A percentile compares a stretch with the other conserved stretches of the same genome.
Evolutionary conservation across 2,888 invertebrate species (phyloP).

Genomic region (Temnothorax ravouxi): DNA sequence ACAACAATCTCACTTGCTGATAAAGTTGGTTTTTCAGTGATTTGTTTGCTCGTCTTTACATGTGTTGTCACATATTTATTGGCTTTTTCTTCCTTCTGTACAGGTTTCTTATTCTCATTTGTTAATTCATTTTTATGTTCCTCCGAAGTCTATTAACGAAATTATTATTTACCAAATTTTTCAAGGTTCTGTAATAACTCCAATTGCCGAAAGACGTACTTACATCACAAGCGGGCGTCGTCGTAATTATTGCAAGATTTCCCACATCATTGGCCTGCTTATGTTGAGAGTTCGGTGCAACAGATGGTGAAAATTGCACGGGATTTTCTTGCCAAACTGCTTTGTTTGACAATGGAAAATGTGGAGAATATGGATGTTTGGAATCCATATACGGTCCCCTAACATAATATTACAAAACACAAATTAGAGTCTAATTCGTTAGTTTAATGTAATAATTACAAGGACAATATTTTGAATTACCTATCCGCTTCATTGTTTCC

Average conservation of each 20-base stretch:
- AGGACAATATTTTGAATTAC: slow-evolving; percentile 60
- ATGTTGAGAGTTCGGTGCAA: slow-evolving; percentile 69
- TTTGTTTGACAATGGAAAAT: slow-evolving; percentile 77
- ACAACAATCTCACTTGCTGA: slow-evolving; percentile 33
- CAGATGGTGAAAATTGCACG: slow-evolving; percentile 72
- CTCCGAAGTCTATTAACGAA: slow-evolving; percentile 57
- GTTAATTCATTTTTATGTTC: slow-evolving; percentile 59
- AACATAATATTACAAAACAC: slow-evolving; percentile 31
- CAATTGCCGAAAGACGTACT: slow-evolving; percentile 29
- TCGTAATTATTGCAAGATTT: slow-evolving; percentile 70
- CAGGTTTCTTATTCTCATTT: slow-evolving; percentile 49
- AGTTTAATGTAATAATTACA: slow-evolving; percentile 3
- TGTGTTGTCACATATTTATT: slow-evolving; percentile 31
- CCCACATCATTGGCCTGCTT: slow-evolving; percentile 65
- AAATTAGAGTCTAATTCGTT: neutral
- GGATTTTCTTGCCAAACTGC: slow-evolving; percentile 79
- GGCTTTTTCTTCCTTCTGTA: slow-evolving; percentile 38
- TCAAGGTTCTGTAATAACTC: neutral
- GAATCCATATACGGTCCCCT: slow-evolving; percentile 60
- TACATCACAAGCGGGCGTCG: slow-evolving; percentile 75
- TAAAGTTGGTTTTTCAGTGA: slow-evolving; percentile 47
- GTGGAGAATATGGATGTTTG: slow-evolving; percentile 70
- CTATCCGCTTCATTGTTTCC: slow-evolving; percentile 75
- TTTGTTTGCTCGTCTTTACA: slow-evolving; percentile 54
- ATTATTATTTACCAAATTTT: neutral